Conservation (phyloP, 2,113 vertebrate genomes). For the Python bivittatus region DNA sequence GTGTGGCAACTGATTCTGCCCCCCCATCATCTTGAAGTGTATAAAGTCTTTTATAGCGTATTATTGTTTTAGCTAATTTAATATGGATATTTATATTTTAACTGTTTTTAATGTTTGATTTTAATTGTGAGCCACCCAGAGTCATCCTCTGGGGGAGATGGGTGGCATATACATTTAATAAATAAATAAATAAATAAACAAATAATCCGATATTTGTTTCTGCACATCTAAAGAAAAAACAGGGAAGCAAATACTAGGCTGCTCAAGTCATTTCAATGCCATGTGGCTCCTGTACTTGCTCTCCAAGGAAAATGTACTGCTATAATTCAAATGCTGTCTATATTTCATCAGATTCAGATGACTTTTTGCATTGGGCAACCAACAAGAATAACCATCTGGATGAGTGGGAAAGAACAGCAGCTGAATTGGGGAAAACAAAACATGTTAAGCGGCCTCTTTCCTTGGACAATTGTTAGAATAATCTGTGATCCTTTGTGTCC, state of each 20-base stretch:
- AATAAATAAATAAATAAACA: too few species aligned
- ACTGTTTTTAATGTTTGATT: too few species aligned
- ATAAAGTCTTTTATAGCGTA: too few species aligned
- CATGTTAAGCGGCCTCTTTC: neutral
- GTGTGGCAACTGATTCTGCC: too few species aligned
- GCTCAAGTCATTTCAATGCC: neutral
- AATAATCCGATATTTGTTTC: neutral
- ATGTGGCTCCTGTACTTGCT: neutral
- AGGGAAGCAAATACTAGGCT: neutral
- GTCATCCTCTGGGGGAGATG: too few species aligned
- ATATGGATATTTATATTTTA: too few species aligned
- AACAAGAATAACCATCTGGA: neutral
- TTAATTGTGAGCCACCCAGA: too few species aligned
- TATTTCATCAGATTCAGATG: slow-evolving; percentile 42
- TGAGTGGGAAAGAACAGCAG: slow-evolving; percentile 26
- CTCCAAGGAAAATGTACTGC: neutral
- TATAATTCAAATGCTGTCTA: slow-evolving; percentile 21
- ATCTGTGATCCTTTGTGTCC: slow-evolving; percentile 1
- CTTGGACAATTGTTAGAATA: slow-evolving; percentile 19
- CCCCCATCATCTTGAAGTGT: too few species aligned
- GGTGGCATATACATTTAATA: too few species aligned
- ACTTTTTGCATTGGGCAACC: slow-evolving; percentile 30
- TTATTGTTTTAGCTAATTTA: too few species aligned
- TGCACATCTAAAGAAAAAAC: neutral
- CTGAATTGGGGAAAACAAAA: slow-evolving; percentile 21